Evolutionary conservation across 53 echinoderm and acorn worm genomes (phyloP).

Genomic region (Antedon mediterranea): DNA sequence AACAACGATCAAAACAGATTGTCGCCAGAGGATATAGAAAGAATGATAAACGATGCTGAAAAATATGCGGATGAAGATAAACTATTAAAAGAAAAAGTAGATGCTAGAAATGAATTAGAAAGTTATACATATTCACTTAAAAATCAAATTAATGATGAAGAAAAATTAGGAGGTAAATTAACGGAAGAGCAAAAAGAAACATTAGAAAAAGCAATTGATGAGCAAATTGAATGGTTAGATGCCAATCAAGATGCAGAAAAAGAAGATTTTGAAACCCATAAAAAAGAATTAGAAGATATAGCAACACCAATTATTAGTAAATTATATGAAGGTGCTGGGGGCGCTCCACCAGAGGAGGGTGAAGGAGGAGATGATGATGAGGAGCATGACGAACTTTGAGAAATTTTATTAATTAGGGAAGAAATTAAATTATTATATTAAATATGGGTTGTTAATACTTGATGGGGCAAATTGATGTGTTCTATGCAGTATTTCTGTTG

Average conservation of each 20-base stretch:
- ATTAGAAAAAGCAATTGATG: conserved; percentile 56
- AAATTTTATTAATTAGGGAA: background rate
- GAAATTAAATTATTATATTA: background rate
- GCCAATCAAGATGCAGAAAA: conserved; percentile 90
- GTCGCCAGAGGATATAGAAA: conserved; percentile 92
- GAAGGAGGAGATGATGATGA: conserved; percentile 45
- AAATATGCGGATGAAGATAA: conserved; percentile 81
- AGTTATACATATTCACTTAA: conserved; percentile 90
- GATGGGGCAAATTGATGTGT: background rate
- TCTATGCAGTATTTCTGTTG: background rate
- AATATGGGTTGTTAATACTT: background rate
- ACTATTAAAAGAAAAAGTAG: conserved; percentile 68
- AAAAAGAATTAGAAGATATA: conserved; percentile 80
- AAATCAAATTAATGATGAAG: conserved; percentile 88
- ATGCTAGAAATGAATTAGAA: conserved; percentile 85
- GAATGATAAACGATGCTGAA: conserved; percentile 90
- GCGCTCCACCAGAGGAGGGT: conserved; percentile 30
- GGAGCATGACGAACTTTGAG: conserved; percentile 82
- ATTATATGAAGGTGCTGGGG: conserved; percentile 88
- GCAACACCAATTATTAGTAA: conserved; percentile 84
- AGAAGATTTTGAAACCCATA: conserved; percentile 80
- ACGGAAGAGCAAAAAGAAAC: conserved; percentile 59
- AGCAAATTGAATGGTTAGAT: conserved; percentile 92
- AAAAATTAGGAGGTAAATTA: conserved; percentile 85
- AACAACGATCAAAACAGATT: conserved; percentile 96